Evolutionary conservation across 2,797 vertebrate species (phyloP).

Genomic region (Vultur gryphus): DNA sequence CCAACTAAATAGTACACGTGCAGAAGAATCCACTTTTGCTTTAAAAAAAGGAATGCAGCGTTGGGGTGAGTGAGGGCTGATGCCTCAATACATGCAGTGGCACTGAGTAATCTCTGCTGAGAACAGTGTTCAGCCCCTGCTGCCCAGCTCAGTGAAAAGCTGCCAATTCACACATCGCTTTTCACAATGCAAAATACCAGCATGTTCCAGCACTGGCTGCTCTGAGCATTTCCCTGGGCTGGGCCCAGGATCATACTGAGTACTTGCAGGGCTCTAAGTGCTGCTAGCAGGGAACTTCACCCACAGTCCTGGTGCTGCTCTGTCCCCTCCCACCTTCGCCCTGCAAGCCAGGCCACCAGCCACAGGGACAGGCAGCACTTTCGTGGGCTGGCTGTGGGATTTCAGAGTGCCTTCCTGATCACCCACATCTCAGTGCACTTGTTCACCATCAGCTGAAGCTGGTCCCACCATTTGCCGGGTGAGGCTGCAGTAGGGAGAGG

Average conservation of each 20-base stretch:
- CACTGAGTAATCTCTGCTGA: neutral
- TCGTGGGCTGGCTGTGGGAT: neutral
- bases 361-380: neutral
- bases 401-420: neutral
- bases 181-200: neutral
- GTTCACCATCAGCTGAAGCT: neutral
- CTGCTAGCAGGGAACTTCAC: neutral
- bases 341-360: neutral
- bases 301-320: neutral
- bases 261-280: neutral
- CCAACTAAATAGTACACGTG: neutral
- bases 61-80: neutral
- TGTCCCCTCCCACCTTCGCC: neutral
- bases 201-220: accelerated
- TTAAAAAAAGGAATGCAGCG: neutral
- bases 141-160: neutral
- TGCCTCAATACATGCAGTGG: neutral
- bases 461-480: neutral
- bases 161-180: neutral
- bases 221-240: neutral
- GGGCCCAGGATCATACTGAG: neutral
- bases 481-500: neutral
- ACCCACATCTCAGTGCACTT: neutral
- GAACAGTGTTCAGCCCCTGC: neutral
- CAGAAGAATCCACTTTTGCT: neutral